Conservation (phyloP, 2,797 vertebrate genomes). For the Cyclopterus lumpus region DNA sequence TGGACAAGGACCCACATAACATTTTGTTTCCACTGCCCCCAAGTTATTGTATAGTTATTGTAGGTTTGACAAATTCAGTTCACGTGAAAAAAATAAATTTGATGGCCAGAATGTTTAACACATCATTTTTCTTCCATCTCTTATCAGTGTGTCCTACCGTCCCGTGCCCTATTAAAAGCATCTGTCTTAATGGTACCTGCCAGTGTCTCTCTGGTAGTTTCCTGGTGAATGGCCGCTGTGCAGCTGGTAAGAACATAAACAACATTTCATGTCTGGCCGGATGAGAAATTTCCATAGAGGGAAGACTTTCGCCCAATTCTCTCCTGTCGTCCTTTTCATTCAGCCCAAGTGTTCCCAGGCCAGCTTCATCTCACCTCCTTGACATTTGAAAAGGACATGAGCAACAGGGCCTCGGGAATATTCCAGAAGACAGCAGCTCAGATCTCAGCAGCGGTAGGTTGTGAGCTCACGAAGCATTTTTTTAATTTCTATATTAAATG, state of each 20-base stretch:
- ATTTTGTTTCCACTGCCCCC: neutral
- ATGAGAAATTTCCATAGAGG: neutral
- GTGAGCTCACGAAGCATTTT: neutral
- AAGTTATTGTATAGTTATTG: neutral
- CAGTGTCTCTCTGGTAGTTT: constrained; percentile 79
- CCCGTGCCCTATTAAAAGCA: constrained; percentile 69
- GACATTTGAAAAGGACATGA: constrained; percentile 61
- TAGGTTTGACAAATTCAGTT: neutral
- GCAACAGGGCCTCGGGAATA: constrained; percentile 59
- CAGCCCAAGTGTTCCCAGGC: constrained; percentile 81
- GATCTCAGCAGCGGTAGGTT: constrained; percentile 68
- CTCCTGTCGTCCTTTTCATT: neutral
- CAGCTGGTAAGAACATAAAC: constrained; percentile 61
- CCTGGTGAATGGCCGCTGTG: constrained; percentile 58
- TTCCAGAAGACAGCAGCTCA: constrained; percentile 55
- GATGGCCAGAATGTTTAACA: neutral
- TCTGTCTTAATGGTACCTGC: constrained; percentile 74
- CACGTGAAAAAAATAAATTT: neutral
- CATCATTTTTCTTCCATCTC: neutral
- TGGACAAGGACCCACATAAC: neutral
- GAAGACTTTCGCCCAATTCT: neutral
- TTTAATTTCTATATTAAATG: neutral
- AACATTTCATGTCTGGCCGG: neutral
- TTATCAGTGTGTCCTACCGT: constrained; percentile 66
- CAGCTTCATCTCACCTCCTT: constrained; percentile 64